Percentiles rank a stretch among this genome's conserved stretches.
Conservation (phyloP, 2,797 vertebrate species). For the Leptatherina wallacei region DNA sequence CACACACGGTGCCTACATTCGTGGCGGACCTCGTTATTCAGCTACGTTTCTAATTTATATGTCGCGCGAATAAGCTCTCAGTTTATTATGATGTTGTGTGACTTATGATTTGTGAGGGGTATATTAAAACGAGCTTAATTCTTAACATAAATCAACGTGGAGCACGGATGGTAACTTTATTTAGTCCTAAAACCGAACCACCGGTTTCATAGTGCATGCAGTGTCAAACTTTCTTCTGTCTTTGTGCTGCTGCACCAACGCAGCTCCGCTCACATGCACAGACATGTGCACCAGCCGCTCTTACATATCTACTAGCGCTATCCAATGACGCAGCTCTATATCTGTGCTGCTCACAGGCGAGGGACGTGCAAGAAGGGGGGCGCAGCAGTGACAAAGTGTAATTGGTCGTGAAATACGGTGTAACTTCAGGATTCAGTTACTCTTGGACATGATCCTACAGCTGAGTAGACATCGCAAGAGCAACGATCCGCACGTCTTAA, state of each 20-base stretch:
- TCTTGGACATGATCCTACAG: not conserved
- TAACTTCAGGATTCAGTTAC: slow-evolving; percentile 8
- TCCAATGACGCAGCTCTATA: slow-evolving; percentile 2
- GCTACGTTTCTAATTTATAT: too few species aligned
- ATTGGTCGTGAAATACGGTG: not conserved
- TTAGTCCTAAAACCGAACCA: not conserved
- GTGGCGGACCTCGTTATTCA: not conserved
- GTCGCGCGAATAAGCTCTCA: too few species aligned
- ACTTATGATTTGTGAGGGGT: too few species aligned
- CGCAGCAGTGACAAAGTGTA: not conserved
- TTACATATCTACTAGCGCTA: not conserved
- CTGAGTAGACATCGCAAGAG: not conserved
- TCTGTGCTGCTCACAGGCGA: not conserved
- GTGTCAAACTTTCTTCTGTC: not conserved
- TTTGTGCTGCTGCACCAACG: not conserved
- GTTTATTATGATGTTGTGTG: too few species aligned
- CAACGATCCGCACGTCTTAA: not conserved
- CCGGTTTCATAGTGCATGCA: not conserved
- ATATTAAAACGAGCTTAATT: not conserved
- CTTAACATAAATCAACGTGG: not conserved
- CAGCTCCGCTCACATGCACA: slow-evolving; percentile 44
- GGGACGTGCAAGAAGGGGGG: not conserved
- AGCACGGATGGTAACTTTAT: not conserved
- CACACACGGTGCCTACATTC: not conserved
- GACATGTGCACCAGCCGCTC: slow-evolving; percentile 41